Base-by-base conservation (phyloP, 2,888 invertebrate species). In the Nomada flava region DNA sequence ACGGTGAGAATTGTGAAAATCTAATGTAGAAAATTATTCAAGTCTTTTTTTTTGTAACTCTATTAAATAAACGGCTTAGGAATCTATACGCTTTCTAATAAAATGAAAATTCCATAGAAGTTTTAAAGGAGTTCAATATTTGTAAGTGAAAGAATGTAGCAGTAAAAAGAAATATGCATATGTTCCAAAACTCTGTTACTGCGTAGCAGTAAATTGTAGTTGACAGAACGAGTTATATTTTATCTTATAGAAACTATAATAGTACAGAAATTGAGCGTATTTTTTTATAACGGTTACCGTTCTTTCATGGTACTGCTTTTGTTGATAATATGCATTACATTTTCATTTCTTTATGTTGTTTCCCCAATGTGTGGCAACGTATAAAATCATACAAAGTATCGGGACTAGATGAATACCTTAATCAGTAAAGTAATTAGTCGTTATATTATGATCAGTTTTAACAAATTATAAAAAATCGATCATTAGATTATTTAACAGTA, bases 371-470 rank as follows among this genome's bases (percentile, higher is more conserved):
- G 84, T 86, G 87, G 88, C 85, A 88, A 87, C 84, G 83, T 89
- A 89, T 83, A 89, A 90, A 83, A 91, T 89, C 79, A 88, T 89
- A 87, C 84, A 89, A 89, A 87, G 87, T 88, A 90, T 89, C 84
- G 83, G 89, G 90, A 90, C 90, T 91, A 91, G 91, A 91, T 88
- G 82, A 88, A 90, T 88, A 89, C 86, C 86, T 88, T 89, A 88
- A 86, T 79, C 79, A 79, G 74, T 88, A 86, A 82, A 84, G 76
- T 87, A 88, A 88, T 88, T 86, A 88, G 64, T 86, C 57, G 26
- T 87, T 87, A 85, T 79, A 86, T 87, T 86, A 88, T 76, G 83
- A 85, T 87, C 82, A 77, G 53, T 67, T 87, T 85, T 88, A 88
- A 88, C 88, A 85, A 90, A 87, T 87, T 86, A 80, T 86, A 87